Conservation (phyloP, 2,113 vertebrate species). For the Alligator mississippiensis region DNA sequence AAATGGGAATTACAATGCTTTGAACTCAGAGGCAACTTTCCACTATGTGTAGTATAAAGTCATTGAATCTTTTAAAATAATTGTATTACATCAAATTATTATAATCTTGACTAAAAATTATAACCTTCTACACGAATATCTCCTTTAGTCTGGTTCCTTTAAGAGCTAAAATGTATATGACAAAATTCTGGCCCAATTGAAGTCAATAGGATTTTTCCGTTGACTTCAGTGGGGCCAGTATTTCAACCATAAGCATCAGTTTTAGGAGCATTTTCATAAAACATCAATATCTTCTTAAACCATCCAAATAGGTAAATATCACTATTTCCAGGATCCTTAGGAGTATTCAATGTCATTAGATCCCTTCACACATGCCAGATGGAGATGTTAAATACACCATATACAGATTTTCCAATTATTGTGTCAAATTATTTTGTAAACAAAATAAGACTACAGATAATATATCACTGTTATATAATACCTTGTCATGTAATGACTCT, state of each 20-base stretch:
- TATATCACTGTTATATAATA: slow-evolving; percentile 62
- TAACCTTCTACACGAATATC: not conserved
- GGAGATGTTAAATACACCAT: not conserved
- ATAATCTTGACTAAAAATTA: not conserved
- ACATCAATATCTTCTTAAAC: not conserved
- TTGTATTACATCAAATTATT: not conserved
- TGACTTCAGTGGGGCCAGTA: slow-evolving; percentile 1
- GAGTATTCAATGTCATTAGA: not conserved
- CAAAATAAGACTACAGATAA: not conserved
- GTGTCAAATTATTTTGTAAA: not conserved
- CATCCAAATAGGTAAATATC: not conserved
- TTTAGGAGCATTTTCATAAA: not conserved
- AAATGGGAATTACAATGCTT: not conserved
- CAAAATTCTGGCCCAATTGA: not conserved
- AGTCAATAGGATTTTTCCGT: slow-evolving; percentile 1
- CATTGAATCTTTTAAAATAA: slow-evolving; percentile 13
- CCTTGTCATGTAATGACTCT: slow-evolving; percentile 97
- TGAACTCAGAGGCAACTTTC: not conserved
- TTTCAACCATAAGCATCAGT: not conserved
- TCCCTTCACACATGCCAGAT: not conserved
- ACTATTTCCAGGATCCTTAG: not conserved
- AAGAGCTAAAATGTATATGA: slow-evolving; percentile 13
- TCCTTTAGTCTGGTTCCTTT: not conserved
- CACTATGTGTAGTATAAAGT: slow-evolving; percentile 24
- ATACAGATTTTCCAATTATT: not conserved